Conservation (phyloP, 2,797 vertebrate genomes). For the Hapalemur alaotrensis region DNA sequence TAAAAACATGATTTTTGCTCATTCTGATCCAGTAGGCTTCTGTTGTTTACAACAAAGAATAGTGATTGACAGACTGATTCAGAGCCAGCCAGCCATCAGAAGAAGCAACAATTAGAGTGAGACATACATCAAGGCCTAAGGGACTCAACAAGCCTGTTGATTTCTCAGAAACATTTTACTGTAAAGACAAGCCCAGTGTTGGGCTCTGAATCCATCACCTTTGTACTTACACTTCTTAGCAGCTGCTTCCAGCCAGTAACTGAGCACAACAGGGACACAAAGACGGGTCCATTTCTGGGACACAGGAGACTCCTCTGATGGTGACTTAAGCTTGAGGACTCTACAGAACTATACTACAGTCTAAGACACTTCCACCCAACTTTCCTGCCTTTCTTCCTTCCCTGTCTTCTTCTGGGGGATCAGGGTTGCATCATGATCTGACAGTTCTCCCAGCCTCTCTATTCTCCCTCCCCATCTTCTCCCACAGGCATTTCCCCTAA, state of each 20-base stretch:
- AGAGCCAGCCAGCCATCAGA: neutral
- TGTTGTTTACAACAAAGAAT: neutral
- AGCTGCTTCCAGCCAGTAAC: neutral
- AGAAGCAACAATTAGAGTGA: neutral
- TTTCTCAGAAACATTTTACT: neutral
- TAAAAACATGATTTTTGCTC: neutral
- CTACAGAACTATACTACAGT: neutral
- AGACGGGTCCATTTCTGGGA: neutral
- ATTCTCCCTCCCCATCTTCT: neutral
- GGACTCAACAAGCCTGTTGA: neutral
- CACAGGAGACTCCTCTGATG: neutral
- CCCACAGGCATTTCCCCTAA: neutral
- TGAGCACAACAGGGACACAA: neutral
- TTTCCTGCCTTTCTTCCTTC: neutral
- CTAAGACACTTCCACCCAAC: neutral
- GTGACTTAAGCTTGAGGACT: neutral
- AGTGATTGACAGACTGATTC: neutral
- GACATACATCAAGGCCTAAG: neutral
- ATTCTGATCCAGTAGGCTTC: neutral
- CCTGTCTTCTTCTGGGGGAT: neutral
- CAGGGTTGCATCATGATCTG: neutral
- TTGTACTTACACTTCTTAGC: neutral
- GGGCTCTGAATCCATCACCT: neutral
- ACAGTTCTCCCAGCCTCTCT: neutral
- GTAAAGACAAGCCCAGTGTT: neutral